Base-by-base conservation (phyloP, 2,113 vertebrate genomes). In the Carollia perspicillata region DNA sequence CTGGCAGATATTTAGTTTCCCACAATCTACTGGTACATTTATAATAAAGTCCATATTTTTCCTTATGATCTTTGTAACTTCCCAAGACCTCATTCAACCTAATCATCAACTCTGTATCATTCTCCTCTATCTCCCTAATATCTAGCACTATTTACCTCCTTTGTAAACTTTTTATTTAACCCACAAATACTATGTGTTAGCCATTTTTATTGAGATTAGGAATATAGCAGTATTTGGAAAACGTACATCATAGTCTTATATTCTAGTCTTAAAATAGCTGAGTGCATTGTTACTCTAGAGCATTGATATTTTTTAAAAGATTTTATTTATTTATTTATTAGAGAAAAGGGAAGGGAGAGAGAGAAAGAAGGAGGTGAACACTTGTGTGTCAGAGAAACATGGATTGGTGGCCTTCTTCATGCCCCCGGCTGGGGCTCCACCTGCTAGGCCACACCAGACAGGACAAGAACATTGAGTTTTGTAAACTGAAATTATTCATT, bases 61-160 rank as follows among this genome's bases (percentile, higher is more conserved):
- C 16, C 79, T 74, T 6, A 60, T 18, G 16, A 63, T 89, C 23
- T 81, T 11, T 55, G 6, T 79, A 40, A 26, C 23, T 86, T 89
- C 28, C 28, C 28, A 35, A 55, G 33, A 47, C 2, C 5, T 84
- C 14, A 44, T 22, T 51, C 22, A 58, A 58, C 55, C 55, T 58
- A 58, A 58, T 58, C 22, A 58, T 23, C 55, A 8, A 18, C 30
- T 42, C 5, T 49, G 33, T 60, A 14, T 23, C 7, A 58, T 20
- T 35, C 2, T 79, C 47, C 1, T 79, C 47, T 26, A 1, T 47
- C 65, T 83, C 13, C 13, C 28, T 60, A 30, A 55, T 28, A 1
- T 37, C 16, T 0, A 44, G 5, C 3, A 49, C 8, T 1, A 16
- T 20, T n/a, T 53, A 40, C 0, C 10, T 12, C 4, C 30, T n/a